A percentile compares a stretch with the other conserved stretches of the same genome.
These are phyloP conservation scores for Paramisgurnus dabryanus DNA, from an alignment of 2,113 vertebrate genomes.

Conservation along the genomic window DNA sequence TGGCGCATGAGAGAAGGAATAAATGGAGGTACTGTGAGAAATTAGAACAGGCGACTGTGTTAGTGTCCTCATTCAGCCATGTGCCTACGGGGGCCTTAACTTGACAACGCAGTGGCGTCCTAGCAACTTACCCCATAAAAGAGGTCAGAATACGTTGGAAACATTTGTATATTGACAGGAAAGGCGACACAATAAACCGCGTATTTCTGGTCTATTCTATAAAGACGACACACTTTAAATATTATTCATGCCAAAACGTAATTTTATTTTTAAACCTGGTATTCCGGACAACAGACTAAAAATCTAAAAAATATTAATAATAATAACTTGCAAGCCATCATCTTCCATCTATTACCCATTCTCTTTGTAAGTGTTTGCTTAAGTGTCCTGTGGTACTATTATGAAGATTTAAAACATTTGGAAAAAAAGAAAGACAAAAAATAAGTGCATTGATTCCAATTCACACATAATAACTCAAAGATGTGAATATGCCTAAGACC, in stretches of 20 bases:
- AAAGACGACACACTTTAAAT: conserved; percentile 21
- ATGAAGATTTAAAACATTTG: neutral
- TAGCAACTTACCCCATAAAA: conserved; percentile 36
- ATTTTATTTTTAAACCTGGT: neutral
- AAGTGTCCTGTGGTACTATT: neutral
- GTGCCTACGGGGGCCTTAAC: conserved; percentile 27
- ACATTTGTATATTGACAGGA: neutral
- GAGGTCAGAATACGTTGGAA: neutral
- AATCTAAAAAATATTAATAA: neutral
- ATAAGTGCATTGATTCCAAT: neutral
- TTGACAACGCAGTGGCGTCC: conserved; percentile 46
- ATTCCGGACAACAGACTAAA: conserved; percentile 16
- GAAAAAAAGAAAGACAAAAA: neutral
- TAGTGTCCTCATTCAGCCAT: conserved; percentile 18
- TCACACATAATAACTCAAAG: neutral
- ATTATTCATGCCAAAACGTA: conserved; percentile 5
- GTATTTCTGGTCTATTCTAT: neutral
- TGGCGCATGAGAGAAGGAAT: neutral
- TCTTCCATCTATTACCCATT: neutral
- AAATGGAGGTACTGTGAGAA: neutral
- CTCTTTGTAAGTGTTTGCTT: neutral
- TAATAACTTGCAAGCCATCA: neutral
- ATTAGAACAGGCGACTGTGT: conserved; percentile 47
- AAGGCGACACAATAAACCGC: neutral
- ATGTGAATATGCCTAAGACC: neutral